phyloP scores from a whole-genome alignment of 2,888 invertebrate species.

The Lathronympha strigana region DNA sequence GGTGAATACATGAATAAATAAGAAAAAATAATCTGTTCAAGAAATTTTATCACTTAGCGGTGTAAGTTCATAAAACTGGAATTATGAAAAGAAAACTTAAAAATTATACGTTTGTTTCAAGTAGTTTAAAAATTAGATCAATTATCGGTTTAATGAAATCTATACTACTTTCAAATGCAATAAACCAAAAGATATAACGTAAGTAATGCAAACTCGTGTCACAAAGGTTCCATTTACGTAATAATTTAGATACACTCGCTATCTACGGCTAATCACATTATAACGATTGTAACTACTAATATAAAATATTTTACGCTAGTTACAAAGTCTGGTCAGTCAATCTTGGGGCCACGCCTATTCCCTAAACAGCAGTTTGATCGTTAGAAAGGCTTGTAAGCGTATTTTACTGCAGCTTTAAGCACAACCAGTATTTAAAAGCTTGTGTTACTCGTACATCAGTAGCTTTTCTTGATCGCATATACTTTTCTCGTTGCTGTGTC shows the following conservation, averaged over 20 bases:
- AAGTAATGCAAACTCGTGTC: constrained; percentile 55
- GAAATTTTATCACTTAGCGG: background rate
- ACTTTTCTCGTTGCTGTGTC: constrained; percentile 41
- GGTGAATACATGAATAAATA: background rate
- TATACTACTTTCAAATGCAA: constrained; percentile 26
- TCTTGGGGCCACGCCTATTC: constrained; percentile 66
- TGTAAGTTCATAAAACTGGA: background rate
- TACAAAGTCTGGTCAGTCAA: constrained; percentile 76
- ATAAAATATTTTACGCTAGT: constrained; percentile 73
- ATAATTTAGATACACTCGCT: constrained; percentile 66
- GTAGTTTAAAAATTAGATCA: too few species aligned
- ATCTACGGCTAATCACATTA: constrained; percentile 68
- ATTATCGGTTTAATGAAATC: background rate
- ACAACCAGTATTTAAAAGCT: constrained; percentile 12
- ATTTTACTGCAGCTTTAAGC: constrained; percentile 30
- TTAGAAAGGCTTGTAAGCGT: constrained; percentile 15
- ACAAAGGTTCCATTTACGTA: constrained; percentile 55
- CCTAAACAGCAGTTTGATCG: constrained; percentile 62
- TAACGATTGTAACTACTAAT: constrained; percentile 58
- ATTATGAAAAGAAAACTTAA: too few species aligned
- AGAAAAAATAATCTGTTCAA: background rate
- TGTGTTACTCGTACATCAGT: background rate
- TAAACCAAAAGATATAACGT: constrained; percentile 41
- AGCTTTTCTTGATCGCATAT: background rate
- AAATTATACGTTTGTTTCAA: too few species aligned